These are phyloP conservation scores for Glossosoma conforme DNA, from an alignment of 1,140 invertebrate genomes.

Conservation along the genomic window DNA sequence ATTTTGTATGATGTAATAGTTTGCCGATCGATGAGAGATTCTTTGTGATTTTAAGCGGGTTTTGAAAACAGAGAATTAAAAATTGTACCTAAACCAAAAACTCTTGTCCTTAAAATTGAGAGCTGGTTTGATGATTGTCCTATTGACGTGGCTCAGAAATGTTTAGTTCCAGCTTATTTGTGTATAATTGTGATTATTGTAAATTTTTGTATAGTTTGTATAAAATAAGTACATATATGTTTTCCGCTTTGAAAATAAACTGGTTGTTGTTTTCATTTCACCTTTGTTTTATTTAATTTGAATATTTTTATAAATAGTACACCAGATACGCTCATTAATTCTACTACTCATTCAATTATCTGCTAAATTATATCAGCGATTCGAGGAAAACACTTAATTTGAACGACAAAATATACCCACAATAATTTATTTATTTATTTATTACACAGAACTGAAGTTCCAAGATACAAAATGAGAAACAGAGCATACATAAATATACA, in stretches of 20 bases:
- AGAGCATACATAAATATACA: no score
- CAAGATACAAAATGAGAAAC: no score
- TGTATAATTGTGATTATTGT: constrained; percentile 33
- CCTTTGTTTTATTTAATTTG: constrained; percentile 20
- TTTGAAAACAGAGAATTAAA: no score
- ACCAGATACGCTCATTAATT: no score
- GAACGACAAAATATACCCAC: no score
- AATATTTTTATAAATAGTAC: no score
- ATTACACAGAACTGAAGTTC: no score
- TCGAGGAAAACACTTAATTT: no score
- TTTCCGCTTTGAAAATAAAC: constrained; percentile 33
- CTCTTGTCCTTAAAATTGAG: constrained; percentile 10
- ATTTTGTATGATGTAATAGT: no score
- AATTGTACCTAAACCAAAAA: constrained; percentile 13
- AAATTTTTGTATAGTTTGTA: constrained; percentile 36
- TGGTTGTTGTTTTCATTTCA: constrained; percentile 32
- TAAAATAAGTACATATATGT: constrained; percentile 31
- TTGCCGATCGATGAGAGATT: no score
- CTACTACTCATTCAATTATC: neutral
- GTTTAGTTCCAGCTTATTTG: constrained; percentile 31
- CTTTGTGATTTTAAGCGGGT: no score
- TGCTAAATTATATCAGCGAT: neutral
- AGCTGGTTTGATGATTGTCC: constrained; percentile 25
- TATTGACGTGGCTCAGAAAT: constrained; percentile 27
- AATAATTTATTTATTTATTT: no score